Percentiles rank a stretch among this genome's conserved stretches.
These are phyloP conservation scores for Lithophane ornitopus DNA, from an alignment of 2,888 invertebrate genomes.

Conservation along the genomic window DNA sequence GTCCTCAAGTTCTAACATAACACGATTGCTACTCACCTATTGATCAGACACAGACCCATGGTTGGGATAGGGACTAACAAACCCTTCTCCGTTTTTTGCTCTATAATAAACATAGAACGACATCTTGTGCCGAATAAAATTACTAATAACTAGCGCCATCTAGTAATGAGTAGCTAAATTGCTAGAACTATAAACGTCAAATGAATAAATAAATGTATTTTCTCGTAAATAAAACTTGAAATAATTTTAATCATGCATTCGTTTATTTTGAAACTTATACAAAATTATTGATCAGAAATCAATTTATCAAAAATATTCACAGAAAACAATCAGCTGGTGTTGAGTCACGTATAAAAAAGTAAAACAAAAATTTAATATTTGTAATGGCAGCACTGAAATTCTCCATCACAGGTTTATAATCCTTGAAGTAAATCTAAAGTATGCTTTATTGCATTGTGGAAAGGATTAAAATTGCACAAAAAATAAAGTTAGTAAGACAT, in stretches of 20 bases:
- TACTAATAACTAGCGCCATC: slow-evolving; percentile 18
- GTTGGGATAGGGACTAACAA: background rate
- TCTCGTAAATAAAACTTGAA: accelerated
- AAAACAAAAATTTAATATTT: slow-evolving; percentile 62
- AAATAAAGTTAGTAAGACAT: slow-evolving; percentile 77
- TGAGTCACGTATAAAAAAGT: slow-evolving; percentile 51
- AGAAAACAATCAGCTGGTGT: slow-evolving; percentile 66
- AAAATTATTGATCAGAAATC: background rate
- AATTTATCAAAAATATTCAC: background rate
- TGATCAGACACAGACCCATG: background rate
- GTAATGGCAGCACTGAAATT: slow-evolving; percentile 74
- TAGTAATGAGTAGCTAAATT: slow-evolving; percentile 27
- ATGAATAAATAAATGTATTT: background rate
- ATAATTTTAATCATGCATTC: accelerated
- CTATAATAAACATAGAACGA: background rate
- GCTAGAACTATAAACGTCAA: background rate
- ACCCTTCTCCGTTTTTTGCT: background rate
- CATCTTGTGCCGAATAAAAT: slow-evolving; percentile 34
- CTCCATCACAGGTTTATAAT: slow-evolving; percentile 75
- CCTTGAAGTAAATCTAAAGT: slow-evolving; percentile 70
- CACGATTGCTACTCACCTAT: background rate
- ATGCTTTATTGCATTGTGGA: slow-evolving; percentile 72
- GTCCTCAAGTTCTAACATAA: background rate
- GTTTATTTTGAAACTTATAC: too few species aligned
- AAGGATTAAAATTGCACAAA: slow-evolving; percentile 78